A percentile compares a stretch with the other conserved stretches of the same genome.
These are phyloP conservation scores for Odontesthes bonariensis DNA, from an alignment of 2,113 vertebrate species.

Conservation along the genomic window DNA sequence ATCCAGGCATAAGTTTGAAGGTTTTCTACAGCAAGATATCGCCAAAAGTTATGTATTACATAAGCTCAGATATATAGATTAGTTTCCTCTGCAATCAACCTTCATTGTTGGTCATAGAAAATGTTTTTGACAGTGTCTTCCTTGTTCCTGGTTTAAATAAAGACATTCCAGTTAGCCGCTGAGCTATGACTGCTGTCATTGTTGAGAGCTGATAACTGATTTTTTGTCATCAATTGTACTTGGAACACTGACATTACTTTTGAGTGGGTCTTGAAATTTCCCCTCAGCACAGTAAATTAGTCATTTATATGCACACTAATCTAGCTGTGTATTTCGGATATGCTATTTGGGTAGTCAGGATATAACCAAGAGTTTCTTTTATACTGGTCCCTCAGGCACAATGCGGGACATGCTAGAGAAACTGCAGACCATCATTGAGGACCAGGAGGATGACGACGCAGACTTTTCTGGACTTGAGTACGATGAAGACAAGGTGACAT, in stretches of 20 bases:
- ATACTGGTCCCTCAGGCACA: conserved; percentile 65
- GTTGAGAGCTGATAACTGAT: conserved; percentile 3
- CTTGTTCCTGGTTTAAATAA: conserved; percentile 64
- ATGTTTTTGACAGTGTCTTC: conserved; percentile 28
- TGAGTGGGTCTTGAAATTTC: neutral
- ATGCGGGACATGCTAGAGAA: conserved; percentile 91
- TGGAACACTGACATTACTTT: neutral
- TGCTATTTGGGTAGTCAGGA: neutral
- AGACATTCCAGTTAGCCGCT: conserved; percentile 39
- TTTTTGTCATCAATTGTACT: neutral
- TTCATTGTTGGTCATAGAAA: neutral
- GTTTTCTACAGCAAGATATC: neutral
- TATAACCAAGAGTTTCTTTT: conserved; percentile 1
- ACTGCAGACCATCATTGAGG: conserved; percentile 80
- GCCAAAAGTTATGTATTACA: neutral
- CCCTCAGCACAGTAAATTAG: neutral
- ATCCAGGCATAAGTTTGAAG: neutral
- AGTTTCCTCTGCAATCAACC: neutral
- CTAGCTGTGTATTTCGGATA: neutral
- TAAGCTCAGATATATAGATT: neutral
- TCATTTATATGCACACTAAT: too few relatives aligned
- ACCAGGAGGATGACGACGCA: conserved; percentile 53
- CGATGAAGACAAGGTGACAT: conserved; percentile 66
- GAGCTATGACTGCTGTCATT: conserved; percentile 30
- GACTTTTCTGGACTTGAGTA: conserved; percentile 21